A percentile compares a stretch with the other conserved stretches of the same genome.
Conservation (phyloP, 2,888 invertebrate species). For the Metalampra italica region DNA sequence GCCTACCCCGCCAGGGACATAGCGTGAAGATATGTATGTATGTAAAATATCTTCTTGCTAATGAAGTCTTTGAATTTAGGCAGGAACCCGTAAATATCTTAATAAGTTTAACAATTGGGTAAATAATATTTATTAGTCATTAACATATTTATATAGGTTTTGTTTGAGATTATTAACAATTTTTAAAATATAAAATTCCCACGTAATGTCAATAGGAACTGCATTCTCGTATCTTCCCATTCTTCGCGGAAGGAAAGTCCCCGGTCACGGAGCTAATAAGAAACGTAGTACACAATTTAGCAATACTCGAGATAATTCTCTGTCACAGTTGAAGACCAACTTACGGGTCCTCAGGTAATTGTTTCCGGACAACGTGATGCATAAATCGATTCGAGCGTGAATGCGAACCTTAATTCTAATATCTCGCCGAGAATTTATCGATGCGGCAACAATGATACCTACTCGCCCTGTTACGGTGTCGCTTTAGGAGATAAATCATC, state of each 20-base stretch:
- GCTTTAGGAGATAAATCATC: conserved; percentile 40
- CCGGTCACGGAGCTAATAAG: conserved; percentile 43
- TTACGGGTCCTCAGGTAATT: conserved; percentile 33
- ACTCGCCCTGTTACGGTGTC: conserved; percentile 46
- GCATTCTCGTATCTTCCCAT: conserved; percentile 9
- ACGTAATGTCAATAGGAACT: neutral
- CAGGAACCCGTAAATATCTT: too few relatives aligned
- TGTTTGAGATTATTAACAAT: too few relatives aligned
- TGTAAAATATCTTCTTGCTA: too few relatives aligned
- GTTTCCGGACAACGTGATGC: conserved; percentile 54
- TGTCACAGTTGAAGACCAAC: conserved; percentile 41
- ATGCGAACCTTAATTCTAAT: conserved; percentile 45
- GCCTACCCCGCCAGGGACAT: too few relatives aligned
- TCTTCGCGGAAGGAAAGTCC: conserved; percentile 45
- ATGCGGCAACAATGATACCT: conserved; percentile 44
- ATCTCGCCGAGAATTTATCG: conserved; percentile 43
- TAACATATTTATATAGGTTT: too few relatives aligned
- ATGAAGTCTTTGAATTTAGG: too few relatives aligned
- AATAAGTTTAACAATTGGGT: too few relatives aligned
- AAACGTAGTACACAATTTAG: conserved; percentile 38
- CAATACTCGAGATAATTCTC: conserved; percentile 45
- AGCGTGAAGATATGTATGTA: too few relatives aligned
- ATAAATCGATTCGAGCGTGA: conserved; percentile 55
- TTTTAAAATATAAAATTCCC: too few relatives aligned
- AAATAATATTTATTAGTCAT: too few relatives aligned